Evolutionary conservation across 2,113 vertebrate species (phyloP).

Genomic region (Xyliphius kryptos): DNA sequence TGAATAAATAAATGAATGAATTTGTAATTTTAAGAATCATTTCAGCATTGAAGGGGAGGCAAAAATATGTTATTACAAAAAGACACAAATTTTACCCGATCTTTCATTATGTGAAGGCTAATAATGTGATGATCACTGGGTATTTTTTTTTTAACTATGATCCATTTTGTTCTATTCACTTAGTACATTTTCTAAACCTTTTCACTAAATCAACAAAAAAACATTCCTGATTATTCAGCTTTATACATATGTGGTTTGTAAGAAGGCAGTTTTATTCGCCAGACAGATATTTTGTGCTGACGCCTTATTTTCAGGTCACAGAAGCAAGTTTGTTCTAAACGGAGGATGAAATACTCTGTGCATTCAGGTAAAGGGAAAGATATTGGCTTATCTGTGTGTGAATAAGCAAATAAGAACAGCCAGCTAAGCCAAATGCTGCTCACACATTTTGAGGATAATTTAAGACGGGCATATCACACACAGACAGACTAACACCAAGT

Average conservation of each 20-base stretch:
- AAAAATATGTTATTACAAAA: too few species aligned
- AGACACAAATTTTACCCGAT: too few species aligned
- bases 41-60: too few species aligned
- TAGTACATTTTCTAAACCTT: too few species aligned
- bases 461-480: neutral
- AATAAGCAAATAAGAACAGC: slow-evolving; percentile 34
- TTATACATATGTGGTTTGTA: neutral
- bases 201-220: too few species aligned
- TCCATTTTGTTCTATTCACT: too few species aligned
- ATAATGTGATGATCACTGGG: too few species aligned
- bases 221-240: too few species aligned
- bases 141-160: too few species aligned
- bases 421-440: slow-evolving; percentile 32
- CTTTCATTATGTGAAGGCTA: too few species aligned
- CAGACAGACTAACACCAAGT: slow-evolving; percentile 11
- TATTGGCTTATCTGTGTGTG: slow-evolving; percentile 32
- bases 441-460: slow-evolving; percentile 28
- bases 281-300: neutral
- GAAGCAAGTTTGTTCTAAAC: slow-evolving; percentile 21
- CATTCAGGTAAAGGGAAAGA: slow-evolving; percentile 24
- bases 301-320: slow-evolving; percentile 28
- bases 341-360: slow-evolving; percentile 19
- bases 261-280: neutral
- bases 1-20: too few species aligned
- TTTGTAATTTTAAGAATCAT: too few species aligned